A percentile compares a stretch with the other conserved stretches of the same genome.
Evolutionary conservation across 2,797 vertebrate species (phyloP).

Genomic region (Prionace glauca): DNA sequence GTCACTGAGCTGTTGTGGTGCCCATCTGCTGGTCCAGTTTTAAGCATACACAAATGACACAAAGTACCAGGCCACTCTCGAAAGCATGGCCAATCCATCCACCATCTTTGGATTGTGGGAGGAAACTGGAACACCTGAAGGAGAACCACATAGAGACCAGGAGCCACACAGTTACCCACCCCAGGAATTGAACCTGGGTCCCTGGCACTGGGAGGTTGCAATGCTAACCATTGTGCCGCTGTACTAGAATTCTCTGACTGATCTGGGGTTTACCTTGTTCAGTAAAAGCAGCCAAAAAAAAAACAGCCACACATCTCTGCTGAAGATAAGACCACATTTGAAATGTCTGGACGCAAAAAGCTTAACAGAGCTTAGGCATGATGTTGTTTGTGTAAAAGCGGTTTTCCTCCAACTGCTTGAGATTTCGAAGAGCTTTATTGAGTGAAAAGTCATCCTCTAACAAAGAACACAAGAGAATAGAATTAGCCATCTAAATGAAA

Average conservation of each 20-base stretch:
- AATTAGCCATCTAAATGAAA: slow-evolving; percentile 22
- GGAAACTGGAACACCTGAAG: no score
- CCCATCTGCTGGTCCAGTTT: no score
- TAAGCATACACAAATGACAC: no score
- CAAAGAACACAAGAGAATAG: slow-evolving; percentile 8
- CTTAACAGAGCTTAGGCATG: not conserved
- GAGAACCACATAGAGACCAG: no score
- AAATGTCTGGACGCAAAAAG: not conserved
- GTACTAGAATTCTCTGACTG: slow-evolving; percentile 7
- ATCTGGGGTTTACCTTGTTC: not conserved
- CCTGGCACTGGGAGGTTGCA: no score
- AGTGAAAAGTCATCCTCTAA: not conserved
- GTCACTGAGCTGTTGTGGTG: no score
- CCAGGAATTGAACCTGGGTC: no score
- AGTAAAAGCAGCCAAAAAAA: not conserved
- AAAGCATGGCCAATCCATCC: no score
- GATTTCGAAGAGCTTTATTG: not conserved
- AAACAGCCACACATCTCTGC: not conserved
- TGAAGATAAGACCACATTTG: not conserved
- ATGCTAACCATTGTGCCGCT: no score
- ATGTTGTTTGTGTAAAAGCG: not conserved
- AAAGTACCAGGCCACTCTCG: no score
- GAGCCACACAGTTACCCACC: no score
- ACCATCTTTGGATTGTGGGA: no score
- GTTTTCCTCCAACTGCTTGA: not conserved